phyloP scores from a whole-genome alignment of 1,140 invertebrate genomes.

The Drosophila auraria region DNA sequence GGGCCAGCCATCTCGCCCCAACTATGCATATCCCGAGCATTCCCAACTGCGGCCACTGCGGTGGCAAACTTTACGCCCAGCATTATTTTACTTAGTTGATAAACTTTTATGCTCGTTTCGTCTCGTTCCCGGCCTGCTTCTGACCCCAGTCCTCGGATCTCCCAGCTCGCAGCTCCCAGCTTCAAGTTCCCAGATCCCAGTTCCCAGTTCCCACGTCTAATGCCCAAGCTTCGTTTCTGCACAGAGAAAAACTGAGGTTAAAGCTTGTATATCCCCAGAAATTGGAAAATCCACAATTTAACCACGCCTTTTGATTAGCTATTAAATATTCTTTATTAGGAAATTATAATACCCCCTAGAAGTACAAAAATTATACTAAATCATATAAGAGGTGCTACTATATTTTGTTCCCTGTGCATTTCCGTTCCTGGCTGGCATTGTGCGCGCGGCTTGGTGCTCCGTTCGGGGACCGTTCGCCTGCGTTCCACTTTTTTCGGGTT shows the following conservation, averaged over 20 bases:
- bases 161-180: conserved; percentile 9
- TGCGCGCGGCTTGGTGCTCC: conserved; percentile 17
- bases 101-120: conserved; percentile 70
- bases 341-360: background rate
- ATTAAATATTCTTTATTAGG: background rate
- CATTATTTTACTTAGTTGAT: conserved; percentile 83
- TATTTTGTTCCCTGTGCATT: background rate
- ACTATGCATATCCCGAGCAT: conserved; percentile 22
- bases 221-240: conserved; percentile 12
- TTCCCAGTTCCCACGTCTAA: conserved; percentile 25
- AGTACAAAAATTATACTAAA: too few relatives aligned
- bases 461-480: conserved; percentile 51
- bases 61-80: conserved; percentile 78
- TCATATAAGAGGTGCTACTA: too few relatives aligned
- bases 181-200: conserved; percentile 10
- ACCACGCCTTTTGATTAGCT: too few relatives aligned
- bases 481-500: conserved; percentile 43
- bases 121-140: conserved; percentile 14
- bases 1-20: conserved; percentile 22
- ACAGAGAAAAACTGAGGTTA: background rate
- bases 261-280: too few relatives aligned
- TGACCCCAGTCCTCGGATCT: conserved; percentile 17
- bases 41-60: conserved; percentile 69
- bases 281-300: too few relatives aligned
- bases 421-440: conserved; percentile 5